These are phyloP conservation scores for Cheilosia vulpina DNA, from an alignment of 2,888 invertebrate genomes.

Conservation along the genomic window DNA sequence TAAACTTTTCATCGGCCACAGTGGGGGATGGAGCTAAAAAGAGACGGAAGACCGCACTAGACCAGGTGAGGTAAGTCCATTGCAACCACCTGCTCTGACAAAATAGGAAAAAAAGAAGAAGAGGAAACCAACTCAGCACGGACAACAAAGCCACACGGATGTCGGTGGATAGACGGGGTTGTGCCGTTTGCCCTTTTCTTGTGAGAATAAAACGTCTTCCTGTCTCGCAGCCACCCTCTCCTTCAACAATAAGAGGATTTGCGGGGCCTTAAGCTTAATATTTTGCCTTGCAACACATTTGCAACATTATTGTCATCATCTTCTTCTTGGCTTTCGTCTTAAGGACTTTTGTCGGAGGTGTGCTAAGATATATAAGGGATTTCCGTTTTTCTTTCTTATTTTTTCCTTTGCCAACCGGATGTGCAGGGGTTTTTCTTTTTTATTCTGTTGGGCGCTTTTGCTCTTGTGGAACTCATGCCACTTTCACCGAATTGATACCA, in stretches of 20 bases:
- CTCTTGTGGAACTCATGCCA: slow-evolving; percentile 34
- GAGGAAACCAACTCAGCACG: slow-evolving; percentile 1
- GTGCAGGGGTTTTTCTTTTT: neutral
- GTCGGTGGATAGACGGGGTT: slow-evolving; percentile 21
- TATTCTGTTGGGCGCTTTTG: slow-evolving; percentile 24
- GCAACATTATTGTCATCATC: slow-evolving; percentile 72
- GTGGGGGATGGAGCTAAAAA: neutral
- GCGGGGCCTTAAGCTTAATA: slow-evolving; percentile 69
- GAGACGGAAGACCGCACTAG: slow-evolving; percentile 16
- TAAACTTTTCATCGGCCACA: slow-evolving; percentile 68
- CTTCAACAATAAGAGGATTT: slow-evolving; percentile 59
- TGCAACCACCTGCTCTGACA: slow-evolving; percentile 47
- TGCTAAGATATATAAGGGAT: slow-evolving; percentile 49
- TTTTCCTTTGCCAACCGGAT: slow-evolving; percentile 6
- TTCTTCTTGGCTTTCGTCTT: slow-evolving; percentile 34
- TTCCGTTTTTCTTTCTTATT: slow-evolving; percentile 25
- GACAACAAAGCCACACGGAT: slow-evolving; percentile 42
- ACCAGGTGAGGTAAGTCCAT: slow-evolving; percentile 60
- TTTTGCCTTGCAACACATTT: slow-evolving; percentile 71
- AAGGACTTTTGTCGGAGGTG: slow-evolving; percentile 54
- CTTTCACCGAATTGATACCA: slow-evolving; percentile 25
- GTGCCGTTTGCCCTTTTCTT: slow-evolving; percentile 13
- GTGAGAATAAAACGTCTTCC: slow-evolving; percentile 40
- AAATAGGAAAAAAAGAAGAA: neutral
- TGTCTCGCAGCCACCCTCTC: slow-evolving; percentile 8